Evolutionary conservation across 2,797 vertebrate species (phyloP).

Genomic region (Dallia pectoralis): DNA sequence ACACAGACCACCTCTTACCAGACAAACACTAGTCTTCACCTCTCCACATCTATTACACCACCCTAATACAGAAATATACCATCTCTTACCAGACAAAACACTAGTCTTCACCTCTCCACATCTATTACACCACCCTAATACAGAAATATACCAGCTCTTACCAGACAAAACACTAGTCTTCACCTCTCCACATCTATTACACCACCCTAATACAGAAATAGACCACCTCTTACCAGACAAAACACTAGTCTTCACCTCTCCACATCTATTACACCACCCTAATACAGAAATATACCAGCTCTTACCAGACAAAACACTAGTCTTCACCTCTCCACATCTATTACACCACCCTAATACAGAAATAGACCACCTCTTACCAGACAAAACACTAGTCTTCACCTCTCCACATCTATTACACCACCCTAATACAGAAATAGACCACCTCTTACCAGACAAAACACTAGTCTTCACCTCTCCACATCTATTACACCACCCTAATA

Average conservation of each 20-base stretch:
- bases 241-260: not conserved
- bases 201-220: not conserved
- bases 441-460: too few species aligned
- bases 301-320: too few species aligned
- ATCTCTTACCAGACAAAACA: not conserved
- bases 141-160: too few species aligned
- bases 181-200: not conserved
- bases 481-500: slow-evolving; percentile 1
- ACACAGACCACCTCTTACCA: too few species aligned
- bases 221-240: not conserved
- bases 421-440: too few species aligned
- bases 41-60: slow-evolving; percentile 3
- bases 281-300: slow-evolving; percentile 27
- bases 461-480: not conserved
- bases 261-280: slow-evolving; percentile 20
- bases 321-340: slow-evolving; percentile 5
- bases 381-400: not conserved
- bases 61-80: not conserved
- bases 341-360: not conserved
- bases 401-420: too few species aligned
- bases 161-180: not conserved
- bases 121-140: not conserved
- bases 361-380: too few species aligned
- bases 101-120: not conserved
- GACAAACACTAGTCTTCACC: not conserved